Evolutionary conservation across 2,797 vertebrate species (phyloP).

Genomic region (Synanceia verrucosa): DNA sequence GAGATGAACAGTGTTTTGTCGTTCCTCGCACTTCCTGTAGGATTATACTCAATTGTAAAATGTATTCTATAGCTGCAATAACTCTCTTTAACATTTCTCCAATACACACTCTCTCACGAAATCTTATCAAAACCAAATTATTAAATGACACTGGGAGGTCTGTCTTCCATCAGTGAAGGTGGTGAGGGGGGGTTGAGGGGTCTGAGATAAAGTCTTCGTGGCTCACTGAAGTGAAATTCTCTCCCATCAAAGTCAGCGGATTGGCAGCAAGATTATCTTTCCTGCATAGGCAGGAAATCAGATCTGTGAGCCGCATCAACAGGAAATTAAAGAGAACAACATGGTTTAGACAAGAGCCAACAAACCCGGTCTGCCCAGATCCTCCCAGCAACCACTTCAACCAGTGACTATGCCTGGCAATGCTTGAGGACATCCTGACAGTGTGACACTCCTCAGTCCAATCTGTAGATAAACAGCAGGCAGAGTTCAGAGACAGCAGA

Average conservation of each 20-base stretch:
- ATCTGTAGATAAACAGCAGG: conserved; percentile 51
- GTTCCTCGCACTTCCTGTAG: too few relatives aligned
- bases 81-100: background rate
- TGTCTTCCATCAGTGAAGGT: conserved; percentile 9
- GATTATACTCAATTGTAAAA: background rate
- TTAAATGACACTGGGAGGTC: conserved; percentile 21
- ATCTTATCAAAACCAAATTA: conserved; percentile 1
- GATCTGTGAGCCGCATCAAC: conserved; percentile 69
- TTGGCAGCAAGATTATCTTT: conserved; percentile 66
- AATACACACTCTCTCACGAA: background rate
- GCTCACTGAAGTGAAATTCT: conserved; percentile 27
- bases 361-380: conserved; percentile 28
- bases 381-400: conserved; percentile 42
- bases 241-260: conserved; percentile 28
- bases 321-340: conserved; percentile 81
- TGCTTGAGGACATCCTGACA: conserved; percentile 19
- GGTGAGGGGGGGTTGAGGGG: background rate
- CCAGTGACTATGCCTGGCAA: conserved; percentile 35
- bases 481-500: conserved; percentile 25
- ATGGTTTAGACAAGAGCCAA: conserved; percentile 64
- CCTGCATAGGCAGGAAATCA: conserved; percentile 71
- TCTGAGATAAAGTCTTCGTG: conserved; percentile 20
- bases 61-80: background rate
- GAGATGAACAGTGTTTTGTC: too few relatives aligned
- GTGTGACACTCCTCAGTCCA: conserved; percentile 37